Percentiles rank a stretch among this genome's conserved stretches.
phyloP scores from a whole-genome alignment of 2,888 invertebrate species.

The Belgica antarctica region DNA sequence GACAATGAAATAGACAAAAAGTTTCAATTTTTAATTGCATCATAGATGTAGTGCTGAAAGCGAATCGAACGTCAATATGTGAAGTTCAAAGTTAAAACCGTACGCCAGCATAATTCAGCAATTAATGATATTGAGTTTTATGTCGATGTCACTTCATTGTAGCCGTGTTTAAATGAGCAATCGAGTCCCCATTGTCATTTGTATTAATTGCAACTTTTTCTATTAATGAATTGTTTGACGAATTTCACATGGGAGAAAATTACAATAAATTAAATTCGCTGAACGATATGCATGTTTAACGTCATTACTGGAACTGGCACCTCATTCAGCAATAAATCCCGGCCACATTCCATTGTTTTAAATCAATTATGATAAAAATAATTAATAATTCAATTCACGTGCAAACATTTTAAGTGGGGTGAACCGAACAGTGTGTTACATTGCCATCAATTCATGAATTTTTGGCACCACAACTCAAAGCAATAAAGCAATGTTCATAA shows the following conservation, averaged over 20 bases:
- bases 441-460: too few species aligned
- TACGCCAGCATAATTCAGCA: slow-evolving; percentile 33
- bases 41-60: too few species aligned
- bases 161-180: background rate
- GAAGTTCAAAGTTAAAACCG: slow-evolving; percentile 24
- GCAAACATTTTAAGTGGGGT: background rate
- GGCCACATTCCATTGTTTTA: background rate
- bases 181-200: background rate
- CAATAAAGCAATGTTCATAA: too few species aligned
- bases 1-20: slow-evolving; percentile 18
- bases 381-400: slow-evolving; percentile 5
- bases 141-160: background rate
- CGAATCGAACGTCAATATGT: background rate
- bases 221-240: too few species aligned
- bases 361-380: background rate
- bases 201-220: background rate
- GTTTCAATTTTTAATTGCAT: slow-evolving; percentile 15
- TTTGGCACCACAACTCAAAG: too few species aligned
- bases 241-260: too few species aligned
- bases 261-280: too few species aligned
- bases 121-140: slow-evolving; percentile 23
- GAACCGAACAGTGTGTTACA: too few species aligned
- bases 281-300: too few species aligned
- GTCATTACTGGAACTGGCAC: background rate
- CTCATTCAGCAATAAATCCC: background rate